Conservation (phyloP, 2,113 vertebrate species). For the Etia nguti region DNA sequence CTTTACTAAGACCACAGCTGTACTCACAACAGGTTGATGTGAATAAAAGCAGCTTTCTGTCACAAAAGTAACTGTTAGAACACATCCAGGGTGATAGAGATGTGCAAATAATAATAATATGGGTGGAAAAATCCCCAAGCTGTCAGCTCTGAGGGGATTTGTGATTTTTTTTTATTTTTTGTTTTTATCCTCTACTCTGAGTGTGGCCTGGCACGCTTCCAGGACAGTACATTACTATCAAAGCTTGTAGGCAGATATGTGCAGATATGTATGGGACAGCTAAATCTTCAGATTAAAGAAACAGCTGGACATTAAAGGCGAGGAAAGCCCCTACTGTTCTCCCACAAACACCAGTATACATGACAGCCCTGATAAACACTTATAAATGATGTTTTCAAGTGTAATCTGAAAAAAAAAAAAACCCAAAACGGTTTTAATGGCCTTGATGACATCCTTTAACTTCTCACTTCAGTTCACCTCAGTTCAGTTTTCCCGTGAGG, state of each 20-base stretch:
- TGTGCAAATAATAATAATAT: constrained; percentile 43
- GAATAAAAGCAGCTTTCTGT: constrained; percentile 9
- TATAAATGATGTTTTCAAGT: not conserved
- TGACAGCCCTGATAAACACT: not conserved
- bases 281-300: constrained; percentile 56
- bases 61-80: not conserved
- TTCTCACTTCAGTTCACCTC: not conserved
- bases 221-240: constrained; percentile 46
- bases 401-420: not conserved
- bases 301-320: constrained; percentile 46
- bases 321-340: not conserved
- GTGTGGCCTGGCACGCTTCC: constrained; percentile 42
- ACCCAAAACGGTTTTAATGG: not conserved
- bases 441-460: not conserved
- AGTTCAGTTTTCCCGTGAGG: not conserved
- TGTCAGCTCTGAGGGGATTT: constrained; percentile 62
- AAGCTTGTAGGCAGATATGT: constrained; percentile 23
- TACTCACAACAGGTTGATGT: not conserved
- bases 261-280: constrained; percentile 31
- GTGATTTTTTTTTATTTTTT: not conserved
- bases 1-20: not conserved
- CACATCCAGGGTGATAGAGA: not conserved
- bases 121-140: constrained; percentile 50
- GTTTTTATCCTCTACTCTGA: constrained; percentile 30
- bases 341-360: not conserved